These are phyloP conservation scores for Drosophila baimaii DNA, from an alignment of 1,140 invertebrate genomes.

Conservation along the genomic window DNA sequence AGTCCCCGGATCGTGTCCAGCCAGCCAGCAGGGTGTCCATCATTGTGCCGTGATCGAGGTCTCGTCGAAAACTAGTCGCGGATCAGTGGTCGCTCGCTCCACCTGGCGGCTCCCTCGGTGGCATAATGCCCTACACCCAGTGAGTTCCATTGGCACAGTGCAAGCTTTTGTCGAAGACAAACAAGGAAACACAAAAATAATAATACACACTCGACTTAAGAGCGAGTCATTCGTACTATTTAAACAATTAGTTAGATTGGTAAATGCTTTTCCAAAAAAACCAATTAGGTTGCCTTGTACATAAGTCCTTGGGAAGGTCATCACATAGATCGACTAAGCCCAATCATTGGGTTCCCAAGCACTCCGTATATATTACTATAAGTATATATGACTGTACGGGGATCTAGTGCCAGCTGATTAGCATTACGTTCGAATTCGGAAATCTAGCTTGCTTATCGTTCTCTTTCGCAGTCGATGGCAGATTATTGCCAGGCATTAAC, in stretches of 20 bases:
- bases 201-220: no score
- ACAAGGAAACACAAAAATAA: no score
- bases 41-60: slow-evolving; percentile 5
- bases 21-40: slow-evolving; percentile 34
- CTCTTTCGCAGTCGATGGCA: slow-evolving; percentile 14
- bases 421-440: slow-evolving; percentile 47
- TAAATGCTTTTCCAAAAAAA: no score
- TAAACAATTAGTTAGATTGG: no score
- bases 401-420: slow-evolving; percentile 35
- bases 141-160: slow-evolving; percentile 7
- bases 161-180: not conserved
- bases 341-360: not conserved
- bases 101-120: not conserved
- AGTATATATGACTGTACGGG: slow-evolving; percentile 21
- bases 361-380: slow-evolving; percentile 22
- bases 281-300: not conserved
- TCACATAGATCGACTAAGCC: not conserved
- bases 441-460: slow-evolving; percentile 32
- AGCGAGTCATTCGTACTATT: no score
- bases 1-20: slow-evolving; percentile 56
- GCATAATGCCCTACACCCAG: slow-evolving; percentile 20
- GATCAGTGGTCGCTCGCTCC: not conserved
- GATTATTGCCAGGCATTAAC: slow-evolving; percentile 49
- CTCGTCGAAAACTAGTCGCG: slow-evolving; percentile 14
- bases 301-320: not conserved